phyloP scores from a whole-genome alignment of 2,888 invertebrate genomes.

The Malachius bipustulatus region DNA sequence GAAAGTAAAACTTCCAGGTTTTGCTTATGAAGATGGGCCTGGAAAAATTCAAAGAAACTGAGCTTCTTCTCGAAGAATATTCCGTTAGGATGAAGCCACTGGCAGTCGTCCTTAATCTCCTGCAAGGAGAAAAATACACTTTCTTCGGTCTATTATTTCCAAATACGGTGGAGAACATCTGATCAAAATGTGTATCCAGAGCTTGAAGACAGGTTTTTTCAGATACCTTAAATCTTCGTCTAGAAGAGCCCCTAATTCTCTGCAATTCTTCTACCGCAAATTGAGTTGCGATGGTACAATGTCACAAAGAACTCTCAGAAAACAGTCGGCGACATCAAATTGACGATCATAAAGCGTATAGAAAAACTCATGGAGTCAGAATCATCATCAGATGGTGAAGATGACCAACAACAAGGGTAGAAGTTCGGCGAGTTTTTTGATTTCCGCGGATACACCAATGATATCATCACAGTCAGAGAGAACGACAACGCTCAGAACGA shows the following conservation, averaged over 20 bases:
- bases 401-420: slow-evolving; percentile 5
- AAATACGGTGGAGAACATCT: slow-evolving; percentile 3
- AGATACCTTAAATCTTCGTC: slow-evolving; percentile 1
- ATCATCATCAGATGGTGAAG: slow-evolving; percentile 2
- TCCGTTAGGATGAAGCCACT: slow-evolving; percentile 9
- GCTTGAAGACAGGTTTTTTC: slow-evolving; percentile 5
- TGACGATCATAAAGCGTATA: slow-evolving; percentile 2
- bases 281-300: slow-evolving; percentile 6
- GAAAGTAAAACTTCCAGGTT: slow-evolving; percentile 10
- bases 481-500: not conserved
- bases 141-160: slow-evolving; percentile 10
- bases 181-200: slow-evolving; percentile 2
- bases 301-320: not conserved
- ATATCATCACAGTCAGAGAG: slow-evolving; percentile 1
- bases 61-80: slow-evolving; percentile 12
- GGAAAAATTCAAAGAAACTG: slow-evolving; percentile 9
- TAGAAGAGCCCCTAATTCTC: slow-evolving; percentile 1
- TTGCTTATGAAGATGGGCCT: slow-evolving; percentile 7
- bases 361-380: slow-evolving; percentile 5
- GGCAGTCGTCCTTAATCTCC: slow-evolving; percentile 7
- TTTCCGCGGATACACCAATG: no score
- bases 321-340: slow-evolving; percentile 6
- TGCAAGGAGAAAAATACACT: slow-evolving; percentile 11
- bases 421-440: slow-evolving; percentile 7
- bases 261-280: slow-evolving; percentile 4